These are phyloP conservation scores for Buathra laborator DNA, from an alignment of 2,888 invertebrate genomes.

Conservation along the genomic window DNA sequence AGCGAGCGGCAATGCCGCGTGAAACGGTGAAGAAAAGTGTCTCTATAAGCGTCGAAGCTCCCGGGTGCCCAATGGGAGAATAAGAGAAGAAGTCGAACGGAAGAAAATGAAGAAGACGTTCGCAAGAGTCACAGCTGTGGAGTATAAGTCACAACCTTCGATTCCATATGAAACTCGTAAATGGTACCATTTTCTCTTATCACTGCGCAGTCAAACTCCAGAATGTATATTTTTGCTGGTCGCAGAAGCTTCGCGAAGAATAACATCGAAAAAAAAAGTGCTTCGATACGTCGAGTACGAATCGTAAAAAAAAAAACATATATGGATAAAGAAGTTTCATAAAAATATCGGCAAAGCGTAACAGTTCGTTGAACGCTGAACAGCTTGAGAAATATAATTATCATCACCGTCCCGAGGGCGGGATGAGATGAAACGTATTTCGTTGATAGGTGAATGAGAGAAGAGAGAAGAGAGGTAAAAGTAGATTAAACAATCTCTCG, in stretches of 20 bases:
- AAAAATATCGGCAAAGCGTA: not conserved
- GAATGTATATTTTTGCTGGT: slow-evolving; percentile 22
- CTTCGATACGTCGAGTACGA: not conserved
- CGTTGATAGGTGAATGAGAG: slow-evolving; percentile 37
- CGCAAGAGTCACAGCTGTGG: slow-evolving; percentile 40
- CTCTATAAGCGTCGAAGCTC: slow-evolving; percentile 11
- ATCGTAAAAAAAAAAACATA: not conserved
- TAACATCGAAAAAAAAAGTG: not conserved
- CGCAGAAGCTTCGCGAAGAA: slow-evolving; percentile 15
- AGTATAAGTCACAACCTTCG: slow-evolving; percentile 43
- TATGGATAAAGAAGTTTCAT: not conserved
- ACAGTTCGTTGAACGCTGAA: not conserved
- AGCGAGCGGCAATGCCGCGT: slow-evolving; percentile 24
- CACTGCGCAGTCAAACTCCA: slow-evolving; percentile 20
- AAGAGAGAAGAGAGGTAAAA: slow-evolving; percentile 35
- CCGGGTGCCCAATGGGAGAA: slow-evolving; percentile 27
- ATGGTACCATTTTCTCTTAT: slow-evolving; percentile 49
- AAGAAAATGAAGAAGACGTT: slow-evolving; percentile 17
- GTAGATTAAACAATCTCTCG: slow-evolving; percentile 61
- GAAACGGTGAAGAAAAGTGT: slow-evolving; percentile 61
- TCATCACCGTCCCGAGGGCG: slow-evolving; percentile 32
- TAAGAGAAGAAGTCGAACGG: slow-evolving; percentile 1
- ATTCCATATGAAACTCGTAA: slow-evolving; percentile 50
- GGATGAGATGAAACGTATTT: slow-evolving; percentile 56
- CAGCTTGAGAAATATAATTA: slow-evolving; percentile 48